Base-by-base conservation (phyloP, 2,888 invertebrate species). In the Polymixis lichenea region DNA sequence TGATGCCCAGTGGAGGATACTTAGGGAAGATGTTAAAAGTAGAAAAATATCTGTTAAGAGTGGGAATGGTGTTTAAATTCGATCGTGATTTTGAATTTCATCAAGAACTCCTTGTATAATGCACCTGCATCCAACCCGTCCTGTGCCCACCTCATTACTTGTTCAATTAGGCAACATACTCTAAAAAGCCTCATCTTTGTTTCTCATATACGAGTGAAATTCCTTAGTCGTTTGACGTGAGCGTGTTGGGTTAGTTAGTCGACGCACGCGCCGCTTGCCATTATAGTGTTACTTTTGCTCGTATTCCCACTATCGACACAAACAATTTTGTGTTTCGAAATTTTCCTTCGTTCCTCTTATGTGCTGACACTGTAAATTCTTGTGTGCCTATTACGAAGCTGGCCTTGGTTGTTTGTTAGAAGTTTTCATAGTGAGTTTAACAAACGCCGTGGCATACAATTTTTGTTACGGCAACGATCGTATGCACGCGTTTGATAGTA, bases 201-300 rank as follows among this genome's bases (percentile, higher is more conserved):
- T 94, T 93, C 91, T 92, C 93, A 88, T 90, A 87, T 91, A 88
- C 89, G 74, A 90, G 92, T 92, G 93, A 94, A 94, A 94, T 94
- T 93, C 94, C 93, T 88, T 84, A 79, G 87, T 77, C 87, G 85
- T 87, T 92, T 91, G 91, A 90, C 90, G 90, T 85, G 85, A 87
- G 89, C 91, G 90, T 92, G 92, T 89, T 83, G 86, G 81, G 87
- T 89, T 87, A 87, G 89, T 92, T 92, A 92, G 91, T 84, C 75
- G 75, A 84, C 84, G 84, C 88, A 87, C 87, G 88, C 86, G 87
- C 88, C 83, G 84, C 72, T 73, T 76, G 82, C 82, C 82, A 79
- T 85, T 72, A 76, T 73, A 81, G 77, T 78, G 77, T 80, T 79
- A 86, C 75, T 85, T 81, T 78, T 69, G 76, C 65, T 53, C 72